Conservation (phyloP, 2,888 invertebrate genomes). For the Clitarchus hookeri region DNA sequence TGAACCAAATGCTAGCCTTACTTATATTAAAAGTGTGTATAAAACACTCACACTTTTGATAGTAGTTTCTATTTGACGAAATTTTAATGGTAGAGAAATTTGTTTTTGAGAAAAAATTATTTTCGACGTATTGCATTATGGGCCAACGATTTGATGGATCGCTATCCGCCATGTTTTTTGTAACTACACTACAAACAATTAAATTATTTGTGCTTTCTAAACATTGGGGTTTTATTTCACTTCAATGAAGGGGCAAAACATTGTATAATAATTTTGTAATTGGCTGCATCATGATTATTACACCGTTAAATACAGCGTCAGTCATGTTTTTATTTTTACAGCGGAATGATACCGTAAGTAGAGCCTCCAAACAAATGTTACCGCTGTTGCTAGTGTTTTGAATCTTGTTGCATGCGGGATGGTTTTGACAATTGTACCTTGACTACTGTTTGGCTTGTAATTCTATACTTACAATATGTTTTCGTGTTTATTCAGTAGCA, state of each 20-base stretch:
- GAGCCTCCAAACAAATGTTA: conserved; percentile 15
- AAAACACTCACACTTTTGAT: not conserved
- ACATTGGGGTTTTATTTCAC: not conserved
- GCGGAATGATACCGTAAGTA: conserved; percentile 42
- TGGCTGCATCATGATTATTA: not conserved
- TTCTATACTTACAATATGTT: not conserved
- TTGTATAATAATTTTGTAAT: not conserved
- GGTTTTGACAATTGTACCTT: not conserved
- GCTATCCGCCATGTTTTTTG: conserved; percentile 1
- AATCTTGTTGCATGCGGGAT: not conserved
- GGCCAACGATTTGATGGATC: not conserved
- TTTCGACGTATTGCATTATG: not conserved
- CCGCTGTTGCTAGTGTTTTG: not conserved
- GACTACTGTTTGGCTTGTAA: not conserved
- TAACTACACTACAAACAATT: not conserved
- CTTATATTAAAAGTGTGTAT: too few species aligned
- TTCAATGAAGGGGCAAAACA: not conserved
- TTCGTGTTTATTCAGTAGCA: not conserved
- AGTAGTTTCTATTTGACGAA: not conserved
- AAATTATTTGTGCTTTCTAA: not conserved
- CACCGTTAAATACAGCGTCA: not conserved
- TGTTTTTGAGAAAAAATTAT: not conserved
- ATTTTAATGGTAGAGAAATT: not conserved
- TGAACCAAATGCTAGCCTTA: too few species aligned
- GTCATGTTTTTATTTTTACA: conserved; percentile 35